These are phyloP conservation scores for Struthidea cinerea DNA, from an alignment of 2,113 vertebrate species.

Conservation along the genomic window DNA sequence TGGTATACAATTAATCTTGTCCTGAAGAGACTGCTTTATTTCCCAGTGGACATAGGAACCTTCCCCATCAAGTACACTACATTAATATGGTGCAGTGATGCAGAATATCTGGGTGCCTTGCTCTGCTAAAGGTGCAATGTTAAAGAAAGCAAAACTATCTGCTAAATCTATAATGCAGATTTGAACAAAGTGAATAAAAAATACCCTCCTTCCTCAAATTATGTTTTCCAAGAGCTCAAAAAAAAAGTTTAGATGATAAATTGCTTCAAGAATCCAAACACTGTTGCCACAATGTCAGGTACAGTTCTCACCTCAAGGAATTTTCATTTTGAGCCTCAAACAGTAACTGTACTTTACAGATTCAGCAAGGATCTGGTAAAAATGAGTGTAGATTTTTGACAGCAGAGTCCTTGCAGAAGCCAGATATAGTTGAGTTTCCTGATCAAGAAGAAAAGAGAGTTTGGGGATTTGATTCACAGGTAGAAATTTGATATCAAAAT, in stretches of 20 bases:
- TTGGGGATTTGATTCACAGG: background rate
- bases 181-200: background rate
- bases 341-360: background rate
- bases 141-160: background rate
- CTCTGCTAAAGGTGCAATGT: background rate
- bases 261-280: background rate
- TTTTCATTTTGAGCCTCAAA: background rate
- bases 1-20: background rate
- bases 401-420: background rate
- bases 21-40: background rate
- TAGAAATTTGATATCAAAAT: background rate
- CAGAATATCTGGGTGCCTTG: background rate
- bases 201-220: accelerated
- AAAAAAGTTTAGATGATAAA: background rate
- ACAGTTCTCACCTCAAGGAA: background rate
- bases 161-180: background rate
- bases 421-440: background rate
- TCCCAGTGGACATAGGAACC: background rate
- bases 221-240: background rate
- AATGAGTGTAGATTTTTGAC: background rate
- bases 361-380: background rate
- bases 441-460: background rate
- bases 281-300: background rate
- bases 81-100: background rate
- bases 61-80: background rate